phyloP scores from a whole-genome alignment of 2,797 vertebrate species.

The Pantherophis vulpinus region DNA sequence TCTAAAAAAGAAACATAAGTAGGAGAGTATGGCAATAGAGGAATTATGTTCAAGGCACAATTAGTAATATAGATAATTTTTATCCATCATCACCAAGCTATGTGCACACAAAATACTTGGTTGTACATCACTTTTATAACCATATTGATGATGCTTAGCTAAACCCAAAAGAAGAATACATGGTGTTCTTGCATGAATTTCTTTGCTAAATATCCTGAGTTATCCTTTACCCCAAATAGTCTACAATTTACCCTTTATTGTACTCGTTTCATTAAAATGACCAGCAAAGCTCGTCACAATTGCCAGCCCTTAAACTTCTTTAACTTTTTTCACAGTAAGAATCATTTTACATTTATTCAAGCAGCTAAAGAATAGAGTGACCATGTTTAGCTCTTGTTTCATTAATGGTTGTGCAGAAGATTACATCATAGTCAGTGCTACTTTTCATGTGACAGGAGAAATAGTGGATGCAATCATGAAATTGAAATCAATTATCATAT shows the following conservation, averaged over 20 bases:
- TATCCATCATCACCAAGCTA: background rate
- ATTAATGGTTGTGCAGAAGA: background rate
- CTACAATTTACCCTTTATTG: background rate
- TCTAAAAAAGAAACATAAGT: background rate
- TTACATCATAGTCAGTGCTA: background rate
- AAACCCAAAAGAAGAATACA: background rate
- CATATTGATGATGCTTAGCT: background rate
- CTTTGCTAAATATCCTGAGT: background rate
- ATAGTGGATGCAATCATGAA: no score
- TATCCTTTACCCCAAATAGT: background rate
- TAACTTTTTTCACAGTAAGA: background rate
- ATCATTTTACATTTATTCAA: background rate
- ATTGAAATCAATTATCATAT: background rate
- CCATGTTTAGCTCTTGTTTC: background rate
- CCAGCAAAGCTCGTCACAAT: background rate
- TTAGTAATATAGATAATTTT: background rate
- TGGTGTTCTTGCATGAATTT: background rate
- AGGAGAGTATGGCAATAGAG: background rate
- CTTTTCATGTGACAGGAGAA: background rate
- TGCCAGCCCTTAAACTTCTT: background rate
- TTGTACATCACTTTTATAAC: background rate
- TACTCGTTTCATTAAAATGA: background rate
- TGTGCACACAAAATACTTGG: background rate
- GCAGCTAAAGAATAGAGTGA: background rate
- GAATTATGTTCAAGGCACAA: background rate